phyloP scores from a whole-genome alignment of 2,888 invertebrate genomes.

The Mystacides longicornis region DNA sequence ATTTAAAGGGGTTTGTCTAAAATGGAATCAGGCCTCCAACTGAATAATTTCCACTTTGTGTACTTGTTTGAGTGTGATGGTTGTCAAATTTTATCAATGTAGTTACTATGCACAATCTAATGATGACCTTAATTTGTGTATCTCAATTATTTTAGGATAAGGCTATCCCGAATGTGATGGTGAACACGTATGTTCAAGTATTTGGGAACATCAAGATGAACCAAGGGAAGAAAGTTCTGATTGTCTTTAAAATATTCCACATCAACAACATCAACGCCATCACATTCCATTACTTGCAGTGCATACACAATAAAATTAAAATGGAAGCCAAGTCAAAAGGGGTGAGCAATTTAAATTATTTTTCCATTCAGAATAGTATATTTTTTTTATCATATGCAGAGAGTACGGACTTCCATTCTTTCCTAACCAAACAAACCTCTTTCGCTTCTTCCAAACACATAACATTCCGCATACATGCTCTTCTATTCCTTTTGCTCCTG shows the following conservation, averaged over 20 bases:
- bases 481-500: no score
- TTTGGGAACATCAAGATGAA: slow-evolving; percentile 47
- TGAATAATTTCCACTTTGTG: no score
- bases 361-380: background rate
- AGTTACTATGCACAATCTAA: no score
- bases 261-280: slow-evolving; percentile 43
- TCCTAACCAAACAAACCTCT: background rate
- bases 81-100: no score
- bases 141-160: slow-evolving; percentile 40
- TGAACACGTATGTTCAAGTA: slow-evolving; percentile 45
- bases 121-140: no score
- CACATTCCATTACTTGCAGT: slow-evolving; percentile 47
- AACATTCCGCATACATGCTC: no score
- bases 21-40: no score
- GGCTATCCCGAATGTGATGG: slow-evolving; percentile 42
- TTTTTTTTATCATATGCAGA: background rate
- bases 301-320: slow-evolving; percentile 44
- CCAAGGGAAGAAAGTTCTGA: slow-evolving; percentile 44
- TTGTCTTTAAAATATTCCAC: slow-evolving; percentile 46
- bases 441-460: no score
- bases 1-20: no score
- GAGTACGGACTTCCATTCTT: background rate
- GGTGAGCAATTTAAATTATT: slow-evolving; percentile 31
- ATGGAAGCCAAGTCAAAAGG: slow-evolving; percentile 46
- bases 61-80: no score